Evolutionary conservation across 1,140 invertebrate species (phyloP).

Genomic region (Papilio machaon): DNA sequence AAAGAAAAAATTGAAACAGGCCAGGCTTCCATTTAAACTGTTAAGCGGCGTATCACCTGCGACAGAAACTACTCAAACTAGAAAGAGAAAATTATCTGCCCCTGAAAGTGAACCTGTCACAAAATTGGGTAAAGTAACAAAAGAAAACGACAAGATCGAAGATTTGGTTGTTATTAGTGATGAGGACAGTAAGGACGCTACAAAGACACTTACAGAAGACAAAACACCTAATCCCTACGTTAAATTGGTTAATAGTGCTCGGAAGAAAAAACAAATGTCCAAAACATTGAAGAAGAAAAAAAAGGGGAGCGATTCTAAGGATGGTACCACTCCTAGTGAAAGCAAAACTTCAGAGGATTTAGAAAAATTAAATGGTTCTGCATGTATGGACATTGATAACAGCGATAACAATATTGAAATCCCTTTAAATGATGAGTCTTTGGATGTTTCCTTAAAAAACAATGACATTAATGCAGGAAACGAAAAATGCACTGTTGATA

Average conservation of each 20-base stretch:
- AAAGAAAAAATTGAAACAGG: slow-evolving; percentile 77
- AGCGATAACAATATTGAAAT: slow-evolving; percentile 11
- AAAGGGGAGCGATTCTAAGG: slow-evolving; percentile 46
- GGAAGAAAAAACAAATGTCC: slow-evolving; percentile 71
- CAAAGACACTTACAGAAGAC: slow-evolving; percentile 42
- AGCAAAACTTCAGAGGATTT: slow-evolving; percentile 14
- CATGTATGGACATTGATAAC: slow-evolving; percentile 54
- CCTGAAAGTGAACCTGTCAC: slow-evolving; percentile 57
- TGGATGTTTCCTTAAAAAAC: neutral
- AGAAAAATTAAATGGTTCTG: slow-evolving; percentile 40
- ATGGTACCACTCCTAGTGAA: slow-evolving; percentile 36
- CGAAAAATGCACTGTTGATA: neutral
- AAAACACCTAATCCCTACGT: slow-evolving; percentile 67
- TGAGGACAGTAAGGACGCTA: slow-evolving; percentile 62
- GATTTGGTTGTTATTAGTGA: slow-evolving; percentile 70
- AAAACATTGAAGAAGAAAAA: slow-evolving; percentile 62
- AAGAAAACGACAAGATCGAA: slow-evolving; percentile 61
- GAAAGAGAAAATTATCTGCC: slow-evolving; percentile 71
- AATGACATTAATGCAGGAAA: slow-evolving; percentile 1
- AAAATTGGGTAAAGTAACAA: slow-evolving; percentile 71
- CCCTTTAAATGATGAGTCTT: neutral
- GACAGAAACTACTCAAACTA: slow-evolving; percentile 53
- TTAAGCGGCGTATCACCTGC: slow-evolving; percentile 69
- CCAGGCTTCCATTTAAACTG: slow-evolving; percentile 73
- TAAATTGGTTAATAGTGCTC: slow-evolving; percentile 68